Evolutionary conservation across 2,888 invertebrate genomes (phyloP).

Genomic region (Ditula angustiorana): DNA sequence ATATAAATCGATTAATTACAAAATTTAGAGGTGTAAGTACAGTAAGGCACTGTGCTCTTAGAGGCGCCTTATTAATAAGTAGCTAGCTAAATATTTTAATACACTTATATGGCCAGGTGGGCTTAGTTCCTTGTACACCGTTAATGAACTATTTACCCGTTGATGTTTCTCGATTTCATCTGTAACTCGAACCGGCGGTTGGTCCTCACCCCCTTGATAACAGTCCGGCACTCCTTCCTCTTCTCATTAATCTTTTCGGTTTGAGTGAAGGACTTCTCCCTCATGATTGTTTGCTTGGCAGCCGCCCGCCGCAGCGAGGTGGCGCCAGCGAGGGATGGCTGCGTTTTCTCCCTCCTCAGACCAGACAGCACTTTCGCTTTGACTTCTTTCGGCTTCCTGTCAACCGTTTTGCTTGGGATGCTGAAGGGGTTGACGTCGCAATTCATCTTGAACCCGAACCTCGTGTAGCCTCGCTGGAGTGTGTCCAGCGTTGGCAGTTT

Average conservation of each 20-base stretch:
- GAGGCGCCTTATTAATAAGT: too few species aligned
- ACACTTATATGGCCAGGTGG: too few species aligned
- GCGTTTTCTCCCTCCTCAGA: constrained; percentile 46
- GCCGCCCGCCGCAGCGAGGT: constrained; percentile 56
- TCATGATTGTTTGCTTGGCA: constrained; percentile 68
- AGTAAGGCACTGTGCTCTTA: too few species aligned
- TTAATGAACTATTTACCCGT: constrained; percentile 1
- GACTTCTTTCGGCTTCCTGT: constrained; percentile 45
- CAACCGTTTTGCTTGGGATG: constrained; percentile 52
- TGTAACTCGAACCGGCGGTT: constrained; percentile 90
- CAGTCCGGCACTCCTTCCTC: constrained; percentile 73
- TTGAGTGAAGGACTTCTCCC: constrained; percentile 65
- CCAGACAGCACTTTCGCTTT: constrained; percentile 46
- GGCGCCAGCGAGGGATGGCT: constrained; percentile 62
- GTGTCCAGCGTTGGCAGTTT: constrained; percentile 56
- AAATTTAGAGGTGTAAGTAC: too few species aligned
- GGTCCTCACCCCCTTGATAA: constrained; percentile 88
- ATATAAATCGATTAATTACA: too few species aligned
- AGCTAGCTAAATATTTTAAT: too few species aligned
- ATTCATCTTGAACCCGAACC: constrained; percentile 81
- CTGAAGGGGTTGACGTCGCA: constrained; percentile 74
- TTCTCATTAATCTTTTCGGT: constrained; percentile 60
- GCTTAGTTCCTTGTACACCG: too few species aligned
- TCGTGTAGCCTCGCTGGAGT: constrained; percentile 66
- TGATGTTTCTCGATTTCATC: constrained; percentile 87